Conservation (phyloP, 2,888 invertebrate genomes). For the Rhamnusium bicolor region DNA sequence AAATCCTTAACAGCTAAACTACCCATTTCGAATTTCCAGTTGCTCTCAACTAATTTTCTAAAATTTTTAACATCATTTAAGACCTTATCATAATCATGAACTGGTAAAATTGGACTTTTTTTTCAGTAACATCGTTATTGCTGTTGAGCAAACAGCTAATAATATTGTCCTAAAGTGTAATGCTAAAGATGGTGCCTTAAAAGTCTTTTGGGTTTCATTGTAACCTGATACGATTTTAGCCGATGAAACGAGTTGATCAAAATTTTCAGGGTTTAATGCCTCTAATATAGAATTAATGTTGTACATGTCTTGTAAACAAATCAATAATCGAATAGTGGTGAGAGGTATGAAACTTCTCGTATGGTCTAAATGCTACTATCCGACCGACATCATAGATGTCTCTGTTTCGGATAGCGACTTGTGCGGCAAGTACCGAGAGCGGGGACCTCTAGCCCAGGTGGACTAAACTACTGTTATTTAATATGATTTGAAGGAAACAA, state of each 20-base stretch:
- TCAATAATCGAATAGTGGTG: slow-evolving; percentile 51
- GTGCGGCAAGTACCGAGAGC: too few relatives aligned
- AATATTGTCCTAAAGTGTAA: slow-evolving; percentile 40
- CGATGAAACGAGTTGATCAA: not conserved
- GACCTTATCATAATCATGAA: not conserved
- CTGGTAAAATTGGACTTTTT: not conserved
- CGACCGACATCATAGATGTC: too few relatives aligned
- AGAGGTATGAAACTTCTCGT: too few relatives aligned
- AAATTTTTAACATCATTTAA: not conserved
- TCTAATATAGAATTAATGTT: slow-evolving; percentile 23
- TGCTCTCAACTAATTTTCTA: not conserved
- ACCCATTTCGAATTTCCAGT: slow-evolving; percentile 37
- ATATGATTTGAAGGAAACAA: too few relatives aligned
- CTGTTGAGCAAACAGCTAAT: not conserved
- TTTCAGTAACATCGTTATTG: not conserved
- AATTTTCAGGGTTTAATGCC: slow-evolving; percentile 5
- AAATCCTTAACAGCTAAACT: slow-evolving; percentile 48
- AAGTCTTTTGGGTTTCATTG: slow-evolving; percentile 10
- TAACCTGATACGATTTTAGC: not conserved
- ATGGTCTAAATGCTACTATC: too few relatives aligned
- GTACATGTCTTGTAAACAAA: slow-evolving; percentile 38
- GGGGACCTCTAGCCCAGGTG: too few relatives aligned
- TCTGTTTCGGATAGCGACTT: too few relatives aligned
- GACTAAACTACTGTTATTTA: too few relatives aligned
- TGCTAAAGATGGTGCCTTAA: slow-evolving; percentile 43